Evolutionary conservation across 2,113 vertebrate species (phyloP).

Genomic region (Cebus imitator): DNA sequence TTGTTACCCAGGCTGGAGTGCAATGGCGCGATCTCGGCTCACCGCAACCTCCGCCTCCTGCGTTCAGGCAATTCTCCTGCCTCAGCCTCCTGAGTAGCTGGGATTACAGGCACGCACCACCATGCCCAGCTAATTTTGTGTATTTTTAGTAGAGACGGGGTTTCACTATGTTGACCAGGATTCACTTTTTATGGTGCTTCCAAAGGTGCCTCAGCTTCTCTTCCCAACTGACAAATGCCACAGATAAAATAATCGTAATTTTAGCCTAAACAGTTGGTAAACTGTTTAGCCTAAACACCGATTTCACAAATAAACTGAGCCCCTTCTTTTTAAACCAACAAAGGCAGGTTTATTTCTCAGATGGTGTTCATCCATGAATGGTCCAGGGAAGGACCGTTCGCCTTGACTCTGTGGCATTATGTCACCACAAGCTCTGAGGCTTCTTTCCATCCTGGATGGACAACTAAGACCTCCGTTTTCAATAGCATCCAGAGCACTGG

Average conservation of each 20-base stretch:
- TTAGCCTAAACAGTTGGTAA: not conserved
- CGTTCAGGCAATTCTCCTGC: too few species aligned
- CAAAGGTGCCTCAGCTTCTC: not conserved
- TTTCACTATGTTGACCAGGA: too few species aligned
- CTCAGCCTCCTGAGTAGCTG: too few species aligned
- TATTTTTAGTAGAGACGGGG: too few species aligned
- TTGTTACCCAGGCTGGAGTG: too few species aligned
- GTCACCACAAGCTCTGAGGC: not conserved
- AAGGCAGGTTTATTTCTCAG: not conserved
- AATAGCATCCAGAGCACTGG: not conserved
- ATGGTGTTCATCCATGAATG: not conserved
- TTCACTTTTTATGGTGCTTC: not conserved
- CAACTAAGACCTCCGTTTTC: not conserved
- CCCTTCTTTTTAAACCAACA: not conserved
- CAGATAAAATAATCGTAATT: not conserved
- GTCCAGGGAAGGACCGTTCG: not conserved
- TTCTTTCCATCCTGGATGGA: not conserved
- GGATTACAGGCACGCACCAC: too few species aligned
- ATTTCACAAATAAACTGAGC: slow-evolving; percentile 28
- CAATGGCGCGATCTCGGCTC: too few species aligned
- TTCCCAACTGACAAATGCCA: not conserved
- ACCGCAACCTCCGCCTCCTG: too few species aligned
- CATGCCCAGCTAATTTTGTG: too few species aligned
- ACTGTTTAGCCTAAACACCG: not conserved
- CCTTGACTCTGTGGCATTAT: not conserved